Conservation (phyloP, 2,113 vertebrate genomes). For the Xyrauchen texanus region DNA sequence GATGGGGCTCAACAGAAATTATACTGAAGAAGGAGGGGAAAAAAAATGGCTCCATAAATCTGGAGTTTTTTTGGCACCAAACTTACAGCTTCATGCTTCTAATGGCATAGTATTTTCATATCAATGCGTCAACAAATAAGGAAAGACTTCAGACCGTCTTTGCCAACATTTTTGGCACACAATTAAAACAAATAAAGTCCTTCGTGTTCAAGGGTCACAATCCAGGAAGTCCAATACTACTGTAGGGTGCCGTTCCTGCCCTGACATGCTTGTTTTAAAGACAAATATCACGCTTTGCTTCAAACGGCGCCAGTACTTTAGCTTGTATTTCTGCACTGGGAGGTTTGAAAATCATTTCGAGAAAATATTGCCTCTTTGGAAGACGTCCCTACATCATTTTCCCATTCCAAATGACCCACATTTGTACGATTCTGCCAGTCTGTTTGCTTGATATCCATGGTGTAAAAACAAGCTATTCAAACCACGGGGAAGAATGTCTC, state of each 20-base stretch:
- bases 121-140: slow-evolving; percentile 51
- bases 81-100: slow-evolving; percentile 59
- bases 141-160: slow-evolving; percentile 17
- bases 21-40: slow-evolving; percentile 64
- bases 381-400: slow-evolving; percentile 21
- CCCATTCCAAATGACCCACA: slow-evolving; percentile 46
- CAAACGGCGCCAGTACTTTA: slow-evolving; percentile 29
- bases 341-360: slow-evolving; percentile 50
- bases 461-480: slow-evolving; percentile 55
- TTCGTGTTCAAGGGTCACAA: slow-evolving; percentile 20
- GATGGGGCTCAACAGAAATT: slow-evolving; percentile 81
- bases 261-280: slow-evolving; percentile 47
- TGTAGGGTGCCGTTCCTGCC: slow-evolving; percentile 29
- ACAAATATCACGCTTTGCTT: slow-evolving; percentile 46
- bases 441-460: slow-evolving; percentile 39
- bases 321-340: slow-evolving; percentile 32
- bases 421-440: slow-evolving; percentile 36
- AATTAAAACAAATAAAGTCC: slow-evolving; percentile 33
- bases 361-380: slow-evolving; percentile 49
- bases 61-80: slow-evolving; percentile 61
- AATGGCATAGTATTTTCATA: slow-evolving; percentile 47
- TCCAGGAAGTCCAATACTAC: background rate
- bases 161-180: slow-evolving; percentile 34
- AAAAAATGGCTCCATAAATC: slow-evolving; percentile 65
- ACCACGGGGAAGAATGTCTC: slow-evolving; percentile 50